Percentiles rank a stretch among this genome's conserved stretches.
Evolutionary conservation across 2,888 invertebrate genomes (phyloP).

Genomic region (Nomada hirtipes): DNA sequence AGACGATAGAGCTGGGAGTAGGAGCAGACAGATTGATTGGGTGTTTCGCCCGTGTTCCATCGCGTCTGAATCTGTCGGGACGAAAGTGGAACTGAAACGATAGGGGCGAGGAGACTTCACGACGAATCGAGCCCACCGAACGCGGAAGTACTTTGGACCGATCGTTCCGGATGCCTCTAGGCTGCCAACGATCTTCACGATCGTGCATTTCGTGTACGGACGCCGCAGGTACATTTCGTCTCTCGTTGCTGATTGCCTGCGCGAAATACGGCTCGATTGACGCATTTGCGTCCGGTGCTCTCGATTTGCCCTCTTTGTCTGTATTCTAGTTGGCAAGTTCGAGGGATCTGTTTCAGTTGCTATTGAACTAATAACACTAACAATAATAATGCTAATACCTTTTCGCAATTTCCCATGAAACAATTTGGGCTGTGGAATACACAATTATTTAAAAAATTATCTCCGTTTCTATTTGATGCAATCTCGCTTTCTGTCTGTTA

Average conservation of each 20-base stretch:
- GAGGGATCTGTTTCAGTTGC: neutral
- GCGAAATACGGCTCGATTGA: slow-evolving; percentile 28
- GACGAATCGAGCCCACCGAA: slow-evolving; percentile 54
- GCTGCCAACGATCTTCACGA: slow-evolving; percentile 65
- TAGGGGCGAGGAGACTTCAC: slow-evolving; percentile 40
- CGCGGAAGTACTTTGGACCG: slow-evolving; percentile 75
- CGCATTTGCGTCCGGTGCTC: slow-evolving; percentile 9
- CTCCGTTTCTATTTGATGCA: too few relatives aligned
- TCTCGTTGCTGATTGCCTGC: slow-evolving; percentile 36
- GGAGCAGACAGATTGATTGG: slow-evolving; percentile 54
- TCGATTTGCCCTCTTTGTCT: slow-evolving; percentile 3
- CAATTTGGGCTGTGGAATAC: too few relatives aligned
- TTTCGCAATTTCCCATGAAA: too few relatives aligned
- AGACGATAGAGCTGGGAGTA: neutral
- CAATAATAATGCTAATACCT: too few relatives aligned
- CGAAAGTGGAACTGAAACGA: slow-evolving; percentile 22
- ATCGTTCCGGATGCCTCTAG: slow-evolving; percentile 74
- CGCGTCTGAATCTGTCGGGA: slow-evolving; percentile 54
- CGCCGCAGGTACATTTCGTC: slow-evolving; percentile 6
- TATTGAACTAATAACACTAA: neutral
- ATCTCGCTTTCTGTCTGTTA: too few relatives aligned
- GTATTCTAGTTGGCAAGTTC: neutral
- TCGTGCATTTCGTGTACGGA: slow-evolving; percentile 35
- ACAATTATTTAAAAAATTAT: too few relatives aligned
- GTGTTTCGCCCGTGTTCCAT: slow-evolving; percentile 65